Percentiles rank a stretch among this genome's conserved stretches.
phyloP scores from a whole-genome alignment of 2,113 vertebrate species.

The Hypocryptadius cinnamomeus region DNA sequence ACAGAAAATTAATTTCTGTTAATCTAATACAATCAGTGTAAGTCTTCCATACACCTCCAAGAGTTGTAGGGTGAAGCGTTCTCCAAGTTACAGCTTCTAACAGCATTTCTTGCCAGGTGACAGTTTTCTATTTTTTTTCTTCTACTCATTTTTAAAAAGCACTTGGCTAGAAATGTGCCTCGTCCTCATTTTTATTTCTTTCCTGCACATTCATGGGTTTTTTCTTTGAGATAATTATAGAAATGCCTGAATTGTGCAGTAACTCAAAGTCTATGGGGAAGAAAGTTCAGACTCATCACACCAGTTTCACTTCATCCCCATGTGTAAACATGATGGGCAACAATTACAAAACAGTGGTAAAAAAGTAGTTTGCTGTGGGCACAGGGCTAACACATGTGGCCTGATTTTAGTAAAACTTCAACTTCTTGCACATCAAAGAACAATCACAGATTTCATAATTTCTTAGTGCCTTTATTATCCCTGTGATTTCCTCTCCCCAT shows the following conservation, averaged over 20 bases:
- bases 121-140: not conserved
- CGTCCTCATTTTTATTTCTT: not conserved
- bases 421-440: not conserved
- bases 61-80: not conserved
- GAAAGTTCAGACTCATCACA: not conserved
- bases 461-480: not conserved
- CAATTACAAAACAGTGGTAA: not conserved
- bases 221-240: not conserved
- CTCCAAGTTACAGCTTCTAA: not conserved
- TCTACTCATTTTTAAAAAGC: not conserved
- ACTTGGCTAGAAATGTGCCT: not conserved
- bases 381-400: rapidly evolving
- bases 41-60: not conserved
- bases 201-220: not conserved
- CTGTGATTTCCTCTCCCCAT: not conserved
- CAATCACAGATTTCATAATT: not conserved
- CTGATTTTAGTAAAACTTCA: not conserved
- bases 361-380: not conserved
- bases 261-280: not conserved
- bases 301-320: not conserved
- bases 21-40: not conserved
- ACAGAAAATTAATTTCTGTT: not conserved
- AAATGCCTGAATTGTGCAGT: not conserved
- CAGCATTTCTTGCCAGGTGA: not conserved
- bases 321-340: not conserved